A percentile compares a stretch with the other conserved stretches of the same genome.
Evolutionary conservation across 1,140 invertebrate genomes (phyloP).

Genomic region (Ooceraea biroi): DNA sequence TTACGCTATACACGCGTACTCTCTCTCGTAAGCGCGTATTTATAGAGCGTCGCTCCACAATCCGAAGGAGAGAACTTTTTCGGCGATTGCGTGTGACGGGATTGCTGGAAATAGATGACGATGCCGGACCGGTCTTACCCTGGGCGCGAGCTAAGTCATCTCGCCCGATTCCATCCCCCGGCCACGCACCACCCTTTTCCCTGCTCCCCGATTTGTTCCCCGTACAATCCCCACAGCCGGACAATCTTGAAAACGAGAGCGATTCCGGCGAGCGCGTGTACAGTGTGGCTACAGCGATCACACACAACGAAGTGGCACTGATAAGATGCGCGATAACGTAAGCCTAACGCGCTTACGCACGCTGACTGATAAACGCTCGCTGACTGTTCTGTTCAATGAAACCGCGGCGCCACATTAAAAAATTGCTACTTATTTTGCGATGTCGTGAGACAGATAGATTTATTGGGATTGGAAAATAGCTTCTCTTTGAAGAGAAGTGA

Average conservation of each 20-base stretch:
- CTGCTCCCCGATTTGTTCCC: background rate
- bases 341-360: background rate
- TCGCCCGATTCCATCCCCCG: conserved; percentile 12
- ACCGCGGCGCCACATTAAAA: background rate
- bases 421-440: background rate
- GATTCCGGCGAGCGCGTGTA: background rate
- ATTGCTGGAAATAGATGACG: conserved; percentile 72
- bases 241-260: conserved; percentile 5
- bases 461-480: background rate
- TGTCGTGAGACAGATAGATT: background rate
- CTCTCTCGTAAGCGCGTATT: conserved; percentile 73
- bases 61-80: conserved; percentile 70
- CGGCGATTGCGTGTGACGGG: conserved; percentile 65
- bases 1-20: conserved; percentile 47
- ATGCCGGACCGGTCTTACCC: conserved; percentile 8
- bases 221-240: background rate
- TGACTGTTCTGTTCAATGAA: background rate
- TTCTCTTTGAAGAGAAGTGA: too few species aligned
- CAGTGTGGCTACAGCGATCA: background rate
- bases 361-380: background rate
- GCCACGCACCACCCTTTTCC: background rate
- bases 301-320: background rate
- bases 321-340: conserved; percentile 16
- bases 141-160: background rate
- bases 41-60: conserved; percentile 63